phyloP scores from a whole-genome alignment of 2,113 vertebrate genomes.

The Gasterosteus nipponicus region DNA sequence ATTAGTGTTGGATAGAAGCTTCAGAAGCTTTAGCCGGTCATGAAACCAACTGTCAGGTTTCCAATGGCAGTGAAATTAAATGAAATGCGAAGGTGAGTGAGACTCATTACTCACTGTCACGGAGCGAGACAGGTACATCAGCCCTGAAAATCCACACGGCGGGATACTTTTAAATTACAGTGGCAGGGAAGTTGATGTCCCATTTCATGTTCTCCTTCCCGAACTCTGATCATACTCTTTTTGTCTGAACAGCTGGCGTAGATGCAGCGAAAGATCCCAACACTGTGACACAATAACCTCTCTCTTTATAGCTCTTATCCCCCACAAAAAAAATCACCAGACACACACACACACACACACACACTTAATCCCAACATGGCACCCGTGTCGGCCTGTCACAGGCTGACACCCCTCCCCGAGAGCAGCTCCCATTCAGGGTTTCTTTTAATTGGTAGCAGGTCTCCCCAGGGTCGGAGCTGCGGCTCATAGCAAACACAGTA shows the following conservation, averaged over 20 bases:
- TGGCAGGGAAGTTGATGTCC: conserved; percentile 36
- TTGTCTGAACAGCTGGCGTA: conserved; percentile 49
- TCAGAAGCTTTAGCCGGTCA: background rate
- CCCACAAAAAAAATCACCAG: background rate
- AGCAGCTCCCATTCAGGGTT: conserved; percentile 34
- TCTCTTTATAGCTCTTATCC: conserved; percentile 18
- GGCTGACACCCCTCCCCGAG: conserved; percentile 18
- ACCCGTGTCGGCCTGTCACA: conserved; percentile 53
- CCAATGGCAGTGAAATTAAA: conserved; percentile 27
- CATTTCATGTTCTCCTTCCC: conserved; percentile 38
- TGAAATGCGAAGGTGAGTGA: conserved; percentile 53
- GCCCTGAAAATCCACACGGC: conserved; percentile 41
- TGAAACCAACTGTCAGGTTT: conserved; percentile 1
- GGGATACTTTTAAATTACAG: conserved; percentile 58
- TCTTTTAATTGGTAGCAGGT: conserved; percentile 69
- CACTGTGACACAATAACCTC: conserved; percentile 26
- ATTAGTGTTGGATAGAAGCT: background rate
- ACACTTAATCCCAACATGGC: conserved; percentile 20
- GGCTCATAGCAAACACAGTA: conserved; percentile 41
- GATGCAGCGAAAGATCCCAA: conserved; percentile 34
- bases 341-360: conserved; percentile 12
- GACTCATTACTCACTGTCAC: conserved; percentile 71
- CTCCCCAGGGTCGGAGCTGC: conserved; percentile 43
- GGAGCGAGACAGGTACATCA: conserved; percentile 54
- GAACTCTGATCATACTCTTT: background rate